A percentile compares a stretch with the other conserved stretches of the same genome.
Evolutionary conservation across 2,113 vertebrate genomes (phyloP).

Genomic region (Gnathonemus longibarbis): DNA sequence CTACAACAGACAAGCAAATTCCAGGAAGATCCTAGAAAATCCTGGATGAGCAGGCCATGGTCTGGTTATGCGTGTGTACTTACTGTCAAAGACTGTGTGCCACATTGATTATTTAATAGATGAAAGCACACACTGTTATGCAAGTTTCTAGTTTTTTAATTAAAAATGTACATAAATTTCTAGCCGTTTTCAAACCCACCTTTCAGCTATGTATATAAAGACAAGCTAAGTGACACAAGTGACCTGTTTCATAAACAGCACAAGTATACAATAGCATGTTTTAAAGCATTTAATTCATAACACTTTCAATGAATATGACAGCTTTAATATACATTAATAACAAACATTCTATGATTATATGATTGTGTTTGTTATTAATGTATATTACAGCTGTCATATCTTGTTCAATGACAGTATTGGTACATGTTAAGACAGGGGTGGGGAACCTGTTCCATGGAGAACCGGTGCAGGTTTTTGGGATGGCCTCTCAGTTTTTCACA

Average conservation of each 20-base stretch:
- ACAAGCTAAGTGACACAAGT: not conserved
- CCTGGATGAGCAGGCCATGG: not conserved
- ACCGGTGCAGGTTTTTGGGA: too few species aligned
- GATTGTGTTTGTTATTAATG: not conserved
- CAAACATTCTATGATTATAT: not conserved
- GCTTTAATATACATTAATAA: not conserved
- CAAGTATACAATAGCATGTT: not conserved
- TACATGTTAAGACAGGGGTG: too few species aligned
- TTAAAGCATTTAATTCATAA: not conserved
- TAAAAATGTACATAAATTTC: not conserved
- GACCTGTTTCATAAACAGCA: not conserved
- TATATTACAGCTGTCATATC: too few species aligned
- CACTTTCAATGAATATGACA: not conserved
- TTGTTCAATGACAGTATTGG: too few species aligned
- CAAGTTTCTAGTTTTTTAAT: not conserved
- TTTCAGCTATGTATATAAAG: not conserved
- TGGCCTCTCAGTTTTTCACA: too few species aligned
- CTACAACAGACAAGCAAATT: not conserved
- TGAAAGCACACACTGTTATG: not conserved
- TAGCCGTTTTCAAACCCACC: not conserved
- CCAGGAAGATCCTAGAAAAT: not conserved
- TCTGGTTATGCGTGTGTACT: not conserved
- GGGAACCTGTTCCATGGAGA: too few species aligned
- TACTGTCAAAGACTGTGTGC: not conserved
- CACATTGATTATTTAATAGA: not conserved